These are phyloP conservation scores for Smutsia temminckii DNA, from an alignment of 2,797 vertebrate species.

Conservation along the genomic window DNA sequence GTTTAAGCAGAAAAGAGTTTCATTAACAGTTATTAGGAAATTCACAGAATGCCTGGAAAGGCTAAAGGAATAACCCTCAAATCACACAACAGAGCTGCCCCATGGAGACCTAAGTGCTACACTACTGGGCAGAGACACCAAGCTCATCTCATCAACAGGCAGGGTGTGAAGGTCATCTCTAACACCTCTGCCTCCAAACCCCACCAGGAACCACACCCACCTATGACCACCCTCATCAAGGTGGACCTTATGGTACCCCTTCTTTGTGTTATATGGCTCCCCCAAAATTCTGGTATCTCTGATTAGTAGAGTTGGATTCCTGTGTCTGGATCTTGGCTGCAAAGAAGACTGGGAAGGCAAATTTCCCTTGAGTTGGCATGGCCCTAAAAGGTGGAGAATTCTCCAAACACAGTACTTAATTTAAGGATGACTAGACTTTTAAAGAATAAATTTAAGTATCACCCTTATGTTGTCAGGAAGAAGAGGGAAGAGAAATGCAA, in stretches of 20 bases:
- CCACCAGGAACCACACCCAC: background rate
- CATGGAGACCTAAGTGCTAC: background rate
- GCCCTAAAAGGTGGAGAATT: background rate
- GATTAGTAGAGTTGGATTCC: background rate
- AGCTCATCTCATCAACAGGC: background rate
- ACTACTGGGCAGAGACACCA: background rate
- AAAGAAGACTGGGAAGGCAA: background rate
- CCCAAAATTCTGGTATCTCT: background rate
- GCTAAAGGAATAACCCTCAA: background rate
- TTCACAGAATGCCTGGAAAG: background rate
- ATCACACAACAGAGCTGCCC: background rate
- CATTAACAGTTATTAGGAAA: conserved; percentile 42
- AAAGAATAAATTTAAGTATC: conserved; percentile 12
- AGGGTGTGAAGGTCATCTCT: background rate
- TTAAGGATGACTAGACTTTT: background rate
- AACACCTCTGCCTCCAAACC: background rate
- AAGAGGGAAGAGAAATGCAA: background rate
- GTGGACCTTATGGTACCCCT: background rate
- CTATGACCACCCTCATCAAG: background rate
- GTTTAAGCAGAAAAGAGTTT: conserved; percentile 16
- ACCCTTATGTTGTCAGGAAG: background rate
- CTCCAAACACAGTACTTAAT: conserved; percentile 5
- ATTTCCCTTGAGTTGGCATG: background rate
- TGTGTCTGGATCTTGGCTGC: background rate
- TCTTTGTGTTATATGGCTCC: background rate